A percentile compares a stretch with the other conserved stretches of the same genome.
These are phyloP conservation scores for Pogonomyrmex californicus DNA, from an alignment of 1,140 invertebrate genomes.

Conservation along the genomic window DNA sequence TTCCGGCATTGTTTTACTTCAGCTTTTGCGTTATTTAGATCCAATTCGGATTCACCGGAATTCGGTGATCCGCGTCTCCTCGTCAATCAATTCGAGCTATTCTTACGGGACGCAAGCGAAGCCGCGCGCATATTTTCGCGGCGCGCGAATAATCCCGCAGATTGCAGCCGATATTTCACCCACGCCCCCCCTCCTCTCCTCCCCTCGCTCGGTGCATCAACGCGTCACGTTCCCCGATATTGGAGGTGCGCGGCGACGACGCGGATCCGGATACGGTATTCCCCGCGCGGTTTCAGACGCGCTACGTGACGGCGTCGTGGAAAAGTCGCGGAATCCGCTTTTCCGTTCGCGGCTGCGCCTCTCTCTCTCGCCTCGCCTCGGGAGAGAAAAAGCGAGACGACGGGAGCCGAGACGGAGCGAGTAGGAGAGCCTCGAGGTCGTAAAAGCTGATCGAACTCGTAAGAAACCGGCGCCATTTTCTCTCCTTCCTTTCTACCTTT, in stretches of 20 bases:
- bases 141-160: constrained; percentile 4
- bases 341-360: constrained; percentile 38
- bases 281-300: background rate
- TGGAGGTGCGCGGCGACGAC: background rate
- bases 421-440: background rate
- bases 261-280: constrained; percentile 40
- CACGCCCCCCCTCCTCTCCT: too few species aligned
- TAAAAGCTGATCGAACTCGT: constrained; percentile 48
- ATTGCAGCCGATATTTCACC: constrained; percentile 48
- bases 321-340: constrained; percentile 51
- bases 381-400: background rate
- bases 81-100: constrained; percentile 14
- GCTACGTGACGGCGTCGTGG: constrained; percentile 42
- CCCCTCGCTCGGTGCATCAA: background rate
- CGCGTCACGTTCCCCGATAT: constrained; percentile 36
- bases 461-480: constrained; percentile 54
- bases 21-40: background rate
- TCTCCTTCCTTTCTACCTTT: background rate
- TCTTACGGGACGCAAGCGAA: background rate
- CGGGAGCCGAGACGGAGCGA: background rate
- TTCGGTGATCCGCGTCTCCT: background rate
- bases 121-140: background rate
- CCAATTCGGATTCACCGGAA: background rate
- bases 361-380: background rate
- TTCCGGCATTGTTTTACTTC: background rate